These are phyloP conservation scores for Mus spicilegus DNA, from an alignment of 2,113 vertebrate species.

Conservation along the genomic window DNA sequence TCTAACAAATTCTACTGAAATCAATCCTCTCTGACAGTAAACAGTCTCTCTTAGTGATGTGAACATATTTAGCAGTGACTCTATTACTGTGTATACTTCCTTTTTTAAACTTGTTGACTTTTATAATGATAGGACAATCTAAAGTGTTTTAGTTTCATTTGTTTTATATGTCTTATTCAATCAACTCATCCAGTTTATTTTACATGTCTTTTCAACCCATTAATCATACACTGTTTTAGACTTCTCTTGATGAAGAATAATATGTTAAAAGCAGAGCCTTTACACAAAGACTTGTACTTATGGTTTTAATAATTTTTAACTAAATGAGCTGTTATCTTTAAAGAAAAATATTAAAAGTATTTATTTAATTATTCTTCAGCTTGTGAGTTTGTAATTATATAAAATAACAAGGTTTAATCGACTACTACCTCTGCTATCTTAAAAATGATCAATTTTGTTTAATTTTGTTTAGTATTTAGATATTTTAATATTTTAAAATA, in stretches of 20 bases:
- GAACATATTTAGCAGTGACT: not conserved
- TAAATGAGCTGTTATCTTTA: not conserved
- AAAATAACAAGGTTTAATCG: not conserved
- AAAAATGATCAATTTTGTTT: not conserved
- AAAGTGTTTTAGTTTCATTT: not conserved
- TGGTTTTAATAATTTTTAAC: not conserved
- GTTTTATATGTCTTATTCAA: not conserved
- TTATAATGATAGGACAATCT: not conserved
- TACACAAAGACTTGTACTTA: not conserved
- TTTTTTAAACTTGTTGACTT: not conserved
- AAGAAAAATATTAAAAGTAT: not conserved
- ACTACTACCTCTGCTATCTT: not conserved
- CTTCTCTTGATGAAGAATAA: not conserved
- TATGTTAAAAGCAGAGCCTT: not conserved
- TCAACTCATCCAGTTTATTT: not conserved
- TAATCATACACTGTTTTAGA: not conserved
- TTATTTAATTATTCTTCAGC: not conserved
- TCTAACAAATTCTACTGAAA: not conserved
- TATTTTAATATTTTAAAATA: not conserved
- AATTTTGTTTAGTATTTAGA: not conserved
- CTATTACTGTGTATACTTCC: fast-evolving
- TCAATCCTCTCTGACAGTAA: not conserved
- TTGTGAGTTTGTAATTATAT: not conserved
- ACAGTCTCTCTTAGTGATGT: not conserved
- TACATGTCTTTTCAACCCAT: not conserved